These are phyloP conservation scores for Potamilus streckersoni DNA, from an alignment of 1,140 invertebrate species.

Conservation along the genomic window DNA sequence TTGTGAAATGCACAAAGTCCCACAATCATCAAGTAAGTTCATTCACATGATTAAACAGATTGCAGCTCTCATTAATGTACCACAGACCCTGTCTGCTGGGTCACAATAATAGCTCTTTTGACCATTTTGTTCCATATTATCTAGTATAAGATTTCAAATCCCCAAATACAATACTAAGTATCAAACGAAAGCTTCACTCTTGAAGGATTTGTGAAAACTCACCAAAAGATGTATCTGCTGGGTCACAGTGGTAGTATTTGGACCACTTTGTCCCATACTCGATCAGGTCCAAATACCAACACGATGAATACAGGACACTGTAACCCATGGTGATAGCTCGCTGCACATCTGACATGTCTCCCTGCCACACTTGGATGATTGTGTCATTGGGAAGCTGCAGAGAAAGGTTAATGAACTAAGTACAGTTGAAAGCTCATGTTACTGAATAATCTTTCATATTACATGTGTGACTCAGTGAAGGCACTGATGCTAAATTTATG, in stretches of 20 bases:
- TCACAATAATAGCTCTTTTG: slow-evolving; percentile 39
- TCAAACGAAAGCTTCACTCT: neutral
- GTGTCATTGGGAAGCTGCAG: slow-evolving; percentile 61
- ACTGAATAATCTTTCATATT: too few relatives aligned
- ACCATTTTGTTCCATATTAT: slow-evolving; percentile 38
- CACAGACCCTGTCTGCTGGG: slow-evolving; percentile 64
- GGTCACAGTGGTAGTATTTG: slow-evolving; percentile 66
- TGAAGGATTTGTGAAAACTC: slow-evolving; percentile 3
- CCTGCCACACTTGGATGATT: slow-evolving; percentile 66
- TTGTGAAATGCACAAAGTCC: too few relatives aligned
- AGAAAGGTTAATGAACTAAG: too few relatives aligned
- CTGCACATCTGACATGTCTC: slow-evolving; percentile 60
- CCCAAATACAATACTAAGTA: neutral
- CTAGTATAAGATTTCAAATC: slow-evolving; percentile 21
- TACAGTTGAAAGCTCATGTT: too few relatives aligned
- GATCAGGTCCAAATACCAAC: slow-evolving; percentile 64
- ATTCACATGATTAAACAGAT: too few relatives aligned
- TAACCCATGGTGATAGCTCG: slow-evolving; percentile 56
- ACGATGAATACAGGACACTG: slow-evolving; percentile 60
- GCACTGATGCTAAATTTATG: too few relatives aligned
- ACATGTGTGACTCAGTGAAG: too few relatives aligned
- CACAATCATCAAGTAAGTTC: too few relatives aligned
- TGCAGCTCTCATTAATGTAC: neutral
- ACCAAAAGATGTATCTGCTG: slow-evolving; percentile 69
- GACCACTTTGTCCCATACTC: slow-evolving; percentile 66